Conservation (phyloP, 2,888 invertebrate genomes). For the Lissocephala sabroskyi region DNA sequence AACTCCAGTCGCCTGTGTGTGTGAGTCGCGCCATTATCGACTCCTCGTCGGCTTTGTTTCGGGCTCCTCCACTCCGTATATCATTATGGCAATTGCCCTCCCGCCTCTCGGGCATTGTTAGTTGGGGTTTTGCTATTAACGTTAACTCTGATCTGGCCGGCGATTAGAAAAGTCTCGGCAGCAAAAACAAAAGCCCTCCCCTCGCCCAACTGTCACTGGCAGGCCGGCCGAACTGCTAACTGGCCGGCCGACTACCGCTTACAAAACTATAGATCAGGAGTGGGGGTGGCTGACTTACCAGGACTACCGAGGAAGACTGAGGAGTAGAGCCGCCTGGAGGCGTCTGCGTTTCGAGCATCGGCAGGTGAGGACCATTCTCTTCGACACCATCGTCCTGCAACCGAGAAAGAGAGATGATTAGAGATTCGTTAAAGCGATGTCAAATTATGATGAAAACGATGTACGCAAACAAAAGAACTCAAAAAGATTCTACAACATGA, state of each 20-base stretch:
- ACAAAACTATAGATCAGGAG: constrained; percentile 41
- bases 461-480: too few relatives aligned
- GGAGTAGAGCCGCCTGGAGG: constrained; percentile 89
- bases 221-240: constrained; percentile 9
- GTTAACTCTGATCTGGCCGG: constrained; percentile 54
- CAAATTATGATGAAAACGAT: neutral
- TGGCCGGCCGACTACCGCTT: neutral
- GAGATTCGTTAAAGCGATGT: neutral
- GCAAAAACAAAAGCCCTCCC: constrained; percentile 29
- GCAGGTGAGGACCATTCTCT: constrained; percentile 92
- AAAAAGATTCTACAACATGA: too few relatives aligned
- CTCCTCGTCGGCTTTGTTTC: constrained; percentile 12
- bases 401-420: constrained; percentile 39
- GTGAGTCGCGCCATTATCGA: constrained; percentile 37
- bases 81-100: constrained; percentile 66
- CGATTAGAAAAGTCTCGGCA: constrained; percentile 21
- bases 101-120: constrained; percentile 43
- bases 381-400: constrained; percentile 93
- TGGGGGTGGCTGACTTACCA: constrained; percentile 73
- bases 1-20: neutral
- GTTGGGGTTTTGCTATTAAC: constrained; percentile 56
- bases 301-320: constrained; percentile 95
- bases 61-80: constrained; percentile 53
- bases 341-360: constrained; percentile 84
- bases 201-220: constrained; percentile 34